A percentile compares a stretch with the other conserved stretches of the same genome.
phyloP scores from a whole-genome alignment of 2,113 vertebrate genomes.

The Nyctereutes procyonoides region DNA sequence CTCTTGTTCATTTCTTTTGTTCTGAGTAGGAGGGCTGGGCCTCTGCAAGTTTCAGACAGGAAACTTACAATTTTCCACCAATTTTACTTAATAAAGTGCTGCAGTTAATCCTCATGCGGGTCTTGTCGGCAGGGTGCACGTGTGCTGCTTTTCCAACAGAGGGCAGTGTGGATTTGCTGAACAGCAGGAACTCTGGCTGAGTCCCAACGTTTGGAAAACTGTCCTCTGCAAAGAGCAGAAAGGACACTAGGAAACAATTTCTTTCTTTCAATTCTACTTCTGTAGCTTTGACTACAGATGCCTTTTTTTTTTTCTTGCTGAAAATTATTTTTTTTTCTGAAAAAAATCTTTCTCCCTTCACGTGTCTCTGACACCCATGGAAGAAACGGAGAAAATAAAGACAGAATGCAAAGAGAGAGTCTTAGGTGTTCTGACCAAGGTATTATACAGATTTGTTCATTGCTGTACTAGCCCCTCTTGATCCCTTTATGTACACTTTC shows the following conservation, averaged over 20 bases:
- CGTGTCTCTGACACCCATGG: not conserved
- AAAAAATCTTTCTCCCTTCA: not conserved
- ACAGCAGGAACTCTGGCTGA: not conserved
- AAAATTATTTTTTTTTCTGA: constrained; percentile 27
- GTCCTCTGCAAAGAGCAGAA: constrained; percentile 74
- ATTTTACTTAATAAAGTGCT: not conserved
- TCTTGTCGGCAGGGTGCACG: not conserved
- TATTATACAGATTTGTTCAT: not conserved
- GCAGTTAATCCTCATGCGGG: not conserved
- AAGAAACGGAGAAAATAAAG: constrained; percentile 58
- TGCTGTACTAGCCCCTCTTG: not conserved
- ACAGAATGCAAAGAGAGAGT: not conserved
- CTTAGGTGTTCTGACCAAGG: not conserved
- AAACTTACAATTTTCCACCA: constrained; percentile 44
- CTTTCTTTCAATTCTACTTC: constrained; percentile 69
- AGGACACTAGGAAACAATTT: constrained; percentile 70
- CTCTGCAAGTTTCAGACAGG: not conserved
- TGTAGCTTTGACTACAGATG: constrained; percentile 66
- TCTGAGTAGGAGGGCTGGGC: not conserved
- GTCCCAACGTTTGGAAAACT: not conserved
- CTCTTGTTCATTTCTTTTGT: not conserved
- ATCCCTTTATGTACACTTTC: not conserved
- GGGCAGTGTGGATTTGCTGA: constrained; percentile 86
- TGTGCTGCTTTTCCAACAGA: constrained; percentile 80
- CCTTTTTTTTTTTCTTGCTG: constrained; percentile 41